These are phyloP conservation scores for Zaprionus vittiger DNA, from an alignment of 1,140 invertebrate species.

Conservation along the genomic window DNA sequence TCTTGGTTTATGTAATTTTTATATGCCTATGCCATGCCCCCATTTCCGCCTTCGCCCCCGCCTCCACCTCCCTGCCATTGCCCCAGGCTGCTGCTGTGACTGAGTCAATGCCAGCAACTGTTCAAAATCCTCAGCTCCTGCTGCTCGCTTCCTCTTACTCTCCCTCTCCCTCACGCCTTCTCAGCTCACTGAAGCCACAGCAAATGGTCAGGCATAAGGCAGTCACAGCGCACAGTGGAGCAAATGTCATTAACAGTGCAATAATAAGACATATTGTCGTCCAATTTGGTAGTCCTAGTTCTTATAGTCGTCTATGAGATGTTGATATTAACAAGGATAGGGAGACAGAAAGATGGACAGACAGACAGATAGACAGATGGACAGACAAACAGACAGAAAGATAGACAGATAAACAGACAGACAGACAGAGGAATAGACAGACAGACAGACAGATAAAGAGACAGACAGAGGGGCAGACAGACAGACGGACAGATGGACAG, in stretches of 20 bases:
- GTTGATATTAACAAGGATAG: too few species aligned
- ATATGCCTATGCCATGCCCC: constrained; percentile 45
- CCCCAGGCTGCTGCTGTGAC: constrained; percentile 2
- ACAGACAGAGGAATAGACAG: not conserved
- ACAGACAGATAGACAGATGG: too few species aligned
- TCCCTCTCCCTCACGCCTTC: not conserved
- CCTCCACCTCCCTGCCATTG: not conserved
- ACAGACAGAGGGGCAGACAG: too few species aligned
- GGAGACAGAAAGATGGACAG: too few species aligned
- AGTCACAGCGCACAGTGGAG: constrained; percentile 22
- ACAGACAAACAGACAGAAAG: too few species aligned
- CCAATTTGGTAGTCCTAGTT: too few species aligned
- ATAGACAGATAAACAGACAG: too few species aligned
- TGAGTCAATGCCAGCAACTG: constrained; percentile 47
- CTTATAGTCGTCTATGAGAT: too few species aligned
- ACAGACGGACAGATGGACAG: too few species aligned
- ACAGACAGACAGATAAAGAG: too few species aligned
- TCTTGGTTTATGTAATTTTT: constrained; percentile 65
- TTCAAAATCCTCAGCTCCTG: constrained; percentile 36
- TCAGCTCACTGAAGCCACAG: constrained; percentile 29
- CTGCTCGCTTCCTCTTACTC: not conserved
- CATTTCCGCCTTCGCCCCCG: not conserved
- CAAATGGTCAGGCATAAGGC: constrained; percentile 38
- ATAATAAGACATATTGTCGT: too few species aligned
- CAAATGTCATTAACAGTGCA: not conserved